Evolutionary conservation across 1,140 invertebrate genomes (phyloP).

Genomic region (Metopolophium dirhodum): DNA sequence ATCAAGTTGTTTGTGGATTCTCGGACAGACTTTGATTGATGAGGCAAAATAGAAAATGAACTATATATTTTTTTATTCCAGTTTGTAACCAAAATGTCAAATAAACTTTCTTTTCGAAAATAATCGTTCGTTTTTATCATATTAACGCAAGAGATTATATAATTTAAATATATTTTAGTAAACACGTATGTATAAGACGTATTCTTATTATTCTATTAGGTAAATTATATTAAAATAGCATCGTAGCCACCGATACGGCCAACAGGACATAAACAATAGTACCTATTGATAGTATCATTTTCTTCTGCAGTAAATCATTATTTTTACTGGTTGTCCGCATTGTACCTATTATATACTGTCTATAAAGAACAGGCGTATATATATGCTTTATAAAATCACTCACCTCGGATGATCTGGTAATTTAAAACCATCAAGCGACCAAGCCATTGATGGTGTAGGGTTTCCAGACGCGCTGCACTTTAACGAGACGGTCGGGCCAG

Average conservation of each 20-base stretch:
- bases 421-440: slow-evolving; percentile 81
- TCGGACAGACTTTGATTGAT: not conserved
- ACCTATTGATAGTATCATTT: not conserved
- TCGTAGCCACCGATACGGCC: not conserved
- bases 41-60: not conserved
- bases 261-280: not conserved
- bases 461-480: slow-evolving; percentile 86
- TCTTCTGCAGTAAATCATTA: not conserved
- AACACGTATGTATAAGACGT: not conserved
- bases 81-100: not conserved
- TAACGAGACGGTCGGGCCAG: slow-evolving; percentile 81
- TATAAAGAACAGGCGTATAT: not conserved
- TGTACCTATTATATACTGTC: not conserved
- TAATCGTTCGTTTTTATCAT: not conserved
- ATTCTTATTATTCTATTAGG: not conserved
- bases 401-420: slow-evolving; percentile 77
- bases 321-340: not conserved
- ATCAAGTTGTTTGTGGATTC: not conserved
- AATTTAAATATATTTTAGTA: not conserved
- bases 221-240: not conserved
- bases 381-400: slow-evolving; percentile 60
- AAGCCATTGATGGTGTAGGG: slow-evolving; percentile 82
- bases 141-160: not conserved
- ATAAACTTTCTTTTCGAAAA: not conserved
- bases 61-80: not conserved